Conservation (phyloP, 2,797 vertebrate genomes). For the Sibirionetta formosa region DNA sequence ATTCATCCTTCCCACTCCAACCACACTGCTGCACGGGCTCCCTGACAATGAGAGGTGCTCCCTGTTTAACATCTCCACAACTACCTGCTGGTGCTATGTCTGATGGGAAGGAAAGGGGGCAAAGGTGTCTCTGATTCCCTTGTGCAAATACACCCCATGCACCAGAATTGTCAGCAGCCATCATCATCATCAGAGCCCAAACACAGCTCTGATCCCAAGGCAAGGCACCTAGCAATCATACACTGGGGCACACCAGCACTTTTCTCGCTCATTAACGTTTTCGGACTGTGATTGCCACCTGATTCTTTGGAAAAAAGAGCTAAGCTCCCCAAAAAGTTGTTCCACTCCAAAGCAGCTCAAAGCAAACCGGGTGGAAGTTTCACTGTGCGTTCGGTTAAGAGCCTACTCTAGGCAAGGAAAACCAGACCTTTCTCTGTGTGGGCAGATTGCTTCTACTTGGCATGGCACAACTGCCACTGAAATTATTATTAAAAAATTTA, state of each 20-base stretch:
- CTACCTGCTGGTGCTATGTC: not conserved
- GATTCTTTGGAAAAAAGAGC: not conserved
- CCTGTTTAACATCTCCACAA: not conserved
- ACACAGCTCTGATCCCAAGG: not conserved
- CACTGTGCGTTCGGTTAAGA: not conserved
- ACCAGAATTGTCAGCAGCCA: not conserved
- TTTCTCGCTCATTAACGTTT: not conserved
- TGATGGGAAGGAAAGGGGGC: not conserved
- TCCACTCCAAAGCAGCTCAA: not conserved
- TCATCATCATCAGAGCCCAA: not conserved
- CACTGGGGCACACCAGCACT: not conserved
- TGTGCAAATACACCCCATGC: not conserved
- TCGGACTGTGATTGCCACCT: not conserved
- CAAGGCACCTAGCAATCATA: not conserved
- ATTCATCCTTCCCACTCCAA: not conserved
- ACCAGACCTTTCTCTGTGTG: not conserved
- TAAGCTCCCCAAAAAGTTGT: not conserved
- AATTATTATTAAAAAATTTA: not conserved
- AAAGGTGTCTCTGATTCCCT: not conserved
- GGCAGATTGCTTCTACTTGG: not conserved
- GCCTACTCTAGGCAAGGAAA: not conserved
- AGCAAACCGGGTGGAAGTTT: not conserved
- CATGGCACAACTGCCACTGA: not conserved
- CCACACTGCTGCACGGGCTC: not conserved
- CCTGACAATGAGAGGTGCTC: not conserved